Evolutionary conservation across 2,888 invertebrate species (phyloP).

Genomic region (Himalopsyche kuldschensis): DNA sequence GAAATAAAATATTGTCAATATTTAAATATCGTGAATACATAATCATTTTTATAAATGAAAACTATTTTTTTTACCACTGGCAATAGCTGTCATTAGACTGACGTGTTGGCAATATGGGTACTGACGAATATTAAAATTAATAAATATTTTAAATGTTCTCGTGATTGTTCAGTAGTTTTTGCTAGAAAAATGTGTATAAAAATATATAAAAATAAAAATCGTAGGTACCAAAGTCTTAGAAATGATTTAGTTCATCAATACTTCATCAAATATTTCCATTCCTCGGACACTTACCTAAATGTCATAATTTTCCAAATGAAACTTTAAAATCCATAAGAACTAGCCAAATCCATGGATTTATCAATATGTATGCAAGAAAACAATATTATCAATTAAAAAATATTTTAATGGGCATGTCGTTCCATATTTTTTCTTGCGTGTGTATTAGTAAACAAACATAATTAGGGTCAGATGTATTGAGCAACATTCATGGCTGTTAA

Average conservation of each 20-base stretch:
- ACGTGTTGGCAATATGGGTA: constrained; percentile 36
- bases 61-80: neutral
- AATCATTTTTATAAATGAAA: too few species aligned
- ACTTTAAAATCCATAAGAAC: neutral
- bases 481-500: neutral
- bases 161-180: constrained; percentile 11
- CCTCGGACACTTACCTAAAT: neutral
- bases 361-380: neutral
- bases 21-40: too few species aligned
- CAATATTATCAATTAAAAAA: neutral
- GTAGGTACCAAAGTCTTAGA: neutral
- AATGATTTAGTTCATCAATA: neutral
- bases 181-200: neutral
- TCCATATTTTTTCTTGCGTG: neutral
- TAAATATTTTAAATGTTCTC: neutral
- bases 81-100: constrained; percentile 21
- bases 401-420: neutral
- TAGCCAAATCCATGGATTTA: neutral
- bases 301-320: neutral
- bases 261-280: neutral
- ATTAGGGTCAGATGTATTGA: neutral
- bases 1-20: too few species aligned
- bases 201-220: neutral
- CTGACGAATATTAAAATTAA: constrained; percentile 26
- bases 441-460: neutral